These are phyloP conservation scores for Heterohyrax brucei DNA, from an alignment of 2,797 vertebrate species.

Conservation along the genomic window DNA sequence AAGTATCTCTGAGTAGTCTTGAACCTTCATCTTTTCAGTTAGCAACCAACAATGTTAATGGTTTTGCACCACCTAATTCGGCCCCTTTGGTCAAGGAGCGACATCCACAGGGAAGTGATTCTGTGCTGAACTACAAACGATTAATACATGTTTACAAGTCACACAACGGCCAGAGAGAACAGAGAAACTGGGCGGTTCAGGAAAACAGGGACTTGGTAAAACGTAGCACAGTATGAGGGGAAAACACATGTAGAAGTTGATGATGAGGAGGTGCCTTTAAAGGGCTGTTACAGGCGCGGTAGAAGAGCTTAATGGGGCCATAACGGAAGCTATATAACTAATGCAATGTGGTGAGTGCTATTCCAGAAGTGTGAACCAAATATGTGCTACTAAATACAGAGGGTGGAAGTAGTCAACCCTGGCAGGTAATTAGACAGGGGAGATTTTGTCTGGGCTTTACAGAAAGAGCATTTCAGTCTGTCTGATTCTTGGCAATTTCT, in stretches of 20 bases:
- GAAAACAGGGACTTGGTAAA: background rate
- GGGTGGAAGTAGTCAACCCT: background rate
- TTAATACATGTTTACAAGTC: background rate
- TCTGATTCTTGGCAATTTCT: background rate
- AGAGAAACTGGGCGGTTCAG: background rate
- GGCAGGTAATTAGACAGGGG: background rate
- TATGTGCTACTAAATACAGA: background rate
- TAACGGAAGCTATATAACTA: background rate
- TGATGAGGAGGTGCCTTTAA: background rate
- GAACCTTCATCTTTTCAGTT: too few species aligned
- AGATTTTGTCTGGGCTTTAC: background rate
- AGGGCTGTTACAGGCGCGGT: background rate
- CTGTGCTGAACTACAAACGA: background rate
- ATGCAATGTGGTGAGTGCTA: background rate
- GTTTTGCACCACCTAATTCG: background rate
- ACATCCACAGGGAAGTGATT: background rate
- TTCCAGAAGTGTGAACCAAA: background rate
- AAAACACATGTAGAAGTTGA: background rate
- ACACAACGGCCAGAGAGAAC: background rate
- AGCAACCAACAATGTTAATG: too few species aligned
- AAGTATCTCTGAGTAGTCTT: too few species aligned
- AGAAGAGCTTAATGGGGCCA: background rate
- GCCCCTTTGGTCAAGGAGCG: background rate
- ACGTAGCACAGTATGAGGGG: background rate
- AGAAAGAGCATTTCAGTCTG: background rate